phyloP scores from a whole-genome alignment of 1,140 invertebrate genomes.

The Heliconius nattereri region DNA sequence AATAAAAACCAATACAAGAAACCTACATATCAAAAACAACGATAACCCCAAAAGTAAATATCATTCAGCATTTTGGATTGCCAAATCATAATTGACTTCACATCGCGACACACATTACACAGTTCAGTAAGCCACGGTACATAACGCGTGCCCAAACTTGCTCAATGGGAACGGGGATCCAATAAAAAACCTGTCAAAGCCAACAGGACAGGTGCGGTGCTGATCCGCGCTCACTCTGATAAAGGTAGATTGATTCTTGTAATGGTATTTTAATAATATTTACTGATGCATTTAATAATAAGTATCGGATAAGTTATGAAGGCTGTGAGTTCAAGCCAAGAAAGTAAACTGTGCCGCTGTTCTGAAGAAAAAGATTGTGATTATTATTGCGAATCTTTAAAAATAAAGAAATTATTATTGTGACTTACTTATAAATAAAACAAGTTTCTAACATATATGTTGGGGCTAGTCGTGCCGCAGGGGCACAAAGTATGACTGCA shows the following conservation, averaged over 20 bases:
- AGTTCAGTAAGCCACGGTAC: conserved; percentile 60
- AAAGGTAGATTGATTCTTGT: neutral
- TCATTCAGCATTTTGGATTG: neutral
- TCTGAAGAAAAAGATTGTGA: too few species aligned
- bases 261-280: conserved; percentile 1
- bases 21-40: neutral
- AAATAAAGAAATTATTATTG: too few species aligned
- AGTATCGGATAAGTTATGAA: neutral
- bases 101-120: conserved; percentile 59
- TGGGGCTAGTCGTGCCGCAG: too few species aligned
- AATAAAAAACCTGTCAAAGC: conserved; percentile 70
- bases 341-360: too few species aligned
- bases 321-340: too few species aligned
- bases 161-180: conserved; percentile 64
- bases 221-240: neutral
- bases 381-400: too few species aligned
- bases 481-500: too few species aligned
- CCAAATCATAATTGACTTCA: conserved; percentile 52
- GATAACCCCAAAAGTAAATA: neutral
- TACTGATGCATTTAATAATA: neutral
- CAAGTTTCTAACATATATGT: too few species aligned
- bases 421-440: too few species aligned
- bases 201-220: conserved; percentile 56
- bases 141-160: conserved; percentile 66
- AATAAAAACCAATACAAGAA: too few species aligned